Evolutionary conservation across 2,888 invertebrate species (phyloP).

Genomic region (Metellina segmentata): DNA sequence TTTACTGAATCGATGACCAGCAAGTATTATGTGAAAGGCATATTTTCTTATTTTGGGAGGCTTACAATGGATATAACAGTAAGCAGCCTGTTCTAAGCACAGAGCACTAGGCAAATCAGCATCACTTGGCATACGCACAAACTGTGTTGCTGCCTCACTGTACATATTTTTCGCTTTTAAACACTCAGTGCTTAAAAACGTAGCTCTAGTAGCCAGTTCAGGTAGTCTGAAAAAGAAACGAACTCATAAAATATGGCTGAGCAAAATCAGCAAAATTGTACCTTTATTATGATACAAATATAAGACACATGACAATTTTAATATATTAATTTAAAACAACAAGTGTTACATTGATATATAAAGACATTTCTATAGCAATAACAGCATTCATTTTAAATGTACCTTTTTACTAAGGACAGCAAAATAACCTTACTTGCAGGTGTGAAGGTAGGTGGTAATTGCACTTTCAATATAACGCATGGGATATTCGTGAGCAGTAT

Average conservation of each 20-base stretch:
- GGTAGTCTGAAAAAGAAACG: constrained; percentile 86
- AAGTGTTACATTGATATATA: no score
- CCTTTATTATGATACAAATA: no score
- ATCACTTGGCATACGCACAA: constrained; percentile 97
- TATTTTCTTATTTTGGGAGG: constrained; percentile 90
- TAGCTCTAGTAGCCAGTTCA: constrained; percentile 95
- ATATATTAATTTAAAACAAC: no score
- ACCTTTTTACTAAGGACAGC: no score
- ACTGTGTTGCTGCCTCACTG: constrained; percentile 96
- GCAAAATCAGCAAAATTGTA: no score
- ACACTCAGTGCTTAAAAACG: constrained; percentile 93
- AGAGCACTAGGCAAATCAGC: constrained; percentile 97
- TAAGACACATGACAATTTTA: no score
- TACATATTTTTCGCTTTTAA: constrained; percentile 89
- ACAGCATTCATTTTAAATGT: no score
- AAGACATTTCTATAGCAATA: no score
- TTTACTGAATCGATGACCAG: constrained; percentile 96
- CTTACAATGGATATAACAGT: constrained; percentile 88
- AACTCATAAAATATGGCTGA: no score
- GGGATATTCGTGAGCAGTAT: constrained; percentile 82
- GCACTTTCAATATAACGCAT: constrained; percentile 94
- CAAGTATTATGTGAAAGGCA: constrained; percentile 97
- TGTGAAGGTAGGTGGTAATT: constrained; percentile 93
- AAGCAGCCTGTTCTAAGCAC: constrained; percentile 95
- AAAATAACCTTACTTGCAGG: constrained; percentile 87